These are phyloP conservation scores for Brachyptera putata DNA, from an alignment of 2,888 invertebrate genomes.

Conservation along the genomic window DNA sequence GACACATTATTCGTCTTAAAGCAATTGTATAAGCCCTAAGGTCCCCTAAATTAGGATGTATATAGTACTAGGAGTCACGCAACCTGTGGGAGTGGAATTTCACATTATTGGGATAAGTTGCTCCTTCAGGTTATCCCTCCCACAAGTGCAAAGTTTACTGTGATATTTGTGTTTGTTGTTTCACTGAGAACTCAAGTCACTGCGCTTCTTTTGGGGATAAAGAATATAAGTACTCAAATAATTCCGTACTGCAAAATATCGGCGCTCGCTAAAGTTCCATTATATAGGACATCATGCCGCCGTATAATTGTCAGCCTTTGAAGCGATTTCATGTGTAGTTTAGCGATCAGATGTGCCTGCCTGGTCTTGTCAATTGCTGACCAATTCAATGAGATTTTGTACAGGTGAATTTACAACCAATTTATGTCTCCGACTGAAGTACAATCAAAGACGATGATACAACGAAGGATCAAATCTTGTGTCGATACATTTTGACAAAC, in stretches of 20 bases:
- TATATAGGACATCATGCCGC: neutral
- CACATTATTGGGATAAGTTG: no score
- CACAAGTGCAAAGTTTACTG: slow-evolving; percentile 18
- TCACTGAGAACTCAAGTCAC: slow-evolving; percentile 2
- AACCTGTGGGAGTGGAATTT: neutral
- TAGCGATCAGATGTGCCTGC: slow-evolving; percentile 10
- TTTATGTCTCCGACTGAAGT: no score
- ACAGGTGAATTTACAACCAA: no score
- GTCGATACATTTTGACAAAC: no score
- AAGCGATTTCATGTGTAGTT: neutral
- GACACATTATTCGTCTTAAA: no score
- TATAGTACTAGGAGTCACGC: neutral
- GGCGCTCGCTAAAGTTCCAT: neutral
- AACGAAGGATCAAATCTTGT: neutral
- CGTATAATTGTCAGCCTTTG: neutral
- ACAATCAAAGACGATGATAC: neutral
- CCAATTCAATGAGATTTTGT: neutral
- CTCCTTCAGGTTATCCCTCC: neutral
- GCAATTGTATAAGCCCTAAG: neutral
- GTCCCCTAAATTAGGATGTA: neutral
- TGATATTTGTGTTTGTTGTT: slow-evolving; percentile 30
- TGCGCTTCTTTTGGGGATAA: neutral
- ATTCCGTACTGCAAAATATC: no score
- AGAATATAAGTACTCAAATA: no score
- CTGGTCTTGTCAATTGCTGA: neutral